phyloP scores from a whole-genome alignment of 1,140 invertebrate species.

The Babylonia areolata region DNA sequence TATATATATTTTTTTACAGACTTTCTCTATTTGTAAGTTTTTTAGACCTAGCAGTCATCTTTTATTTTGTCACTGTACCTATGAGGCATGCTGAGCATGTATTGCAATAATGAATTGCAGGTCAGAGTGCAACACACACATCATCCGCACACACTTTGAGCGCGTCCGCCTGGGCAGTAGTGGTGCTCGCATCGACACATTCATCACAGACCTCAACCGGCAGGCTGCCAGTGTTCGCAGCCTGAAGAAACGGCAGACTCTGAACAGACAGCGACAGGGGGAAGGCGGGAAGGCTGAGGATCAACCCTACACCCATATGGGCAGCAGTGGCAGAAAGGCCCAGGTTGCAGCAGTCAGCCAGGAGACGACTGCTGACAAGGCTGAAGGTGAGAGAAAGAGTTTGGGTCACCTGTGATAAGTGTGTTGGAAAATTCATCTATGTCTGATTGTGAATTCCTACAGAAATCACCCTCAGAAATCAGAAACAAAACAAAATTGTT shows the following conservation, averaged over 20 bases:
- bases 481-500: neutral
- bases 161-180: conserved; percentile 38
- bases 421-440: too few species aligned
- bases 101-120: too few species aligned
- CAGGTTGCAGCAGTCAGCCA: neutral
- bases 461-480: neutral
- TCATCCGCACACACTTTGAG: conserved; percentile 63
- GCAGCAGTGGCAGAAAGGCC: neutral
- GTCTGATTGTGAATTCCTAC: neutral
- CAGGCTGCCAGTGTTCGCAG: conserved; percentile 54
- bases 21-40: too few species aligned
- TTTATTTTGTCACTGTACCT: too few species aligned
- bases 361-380: neutral
- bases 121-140: conserved; percentile 71
- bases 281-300: neutral
- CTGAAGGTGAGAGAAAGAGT: neutral
- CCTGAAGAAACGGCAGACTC: conserved; percentile 53
- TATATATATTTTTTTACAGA: too few species aligned
- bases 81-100: too few species aligned
- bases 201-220: conserved; percentile 64
- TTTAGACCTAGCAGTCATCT: too few species aligned
- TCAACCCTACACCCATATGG: too few species aligned
- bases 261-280: conserved; percentile 15
- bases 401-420: neutral
- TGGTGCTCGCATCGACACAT: conserved; percentile 38